phyloP scores from a whole-genome alignment of 2,113 vertebrate genomes.

The Semnornis frantzii region DNA sequence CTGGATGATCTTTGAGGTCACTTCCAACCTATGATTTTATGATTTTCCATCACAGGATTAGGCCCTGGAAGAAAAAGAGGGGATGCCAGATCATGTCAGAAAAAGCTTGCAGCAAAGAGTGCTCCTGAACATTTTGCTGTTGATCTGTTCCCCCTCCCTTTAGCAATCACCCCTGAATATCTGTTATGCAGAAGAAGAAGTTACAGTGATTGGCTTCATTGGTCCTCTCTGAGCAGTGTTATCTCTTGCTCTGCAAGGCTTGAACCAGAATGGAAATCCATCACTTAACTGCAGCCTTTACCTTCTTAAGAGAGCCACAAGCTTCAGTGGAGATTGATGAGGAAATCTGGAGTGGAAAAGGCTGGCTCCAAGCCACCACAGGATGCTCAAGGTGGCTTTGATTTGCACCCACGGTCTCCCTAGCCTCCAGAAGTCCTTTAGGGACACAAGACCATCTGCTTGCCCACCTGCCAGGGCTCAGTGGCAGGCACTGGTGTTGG shows the following conservation, averaged over 20 bases:
- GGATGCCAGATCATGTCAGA: not conserved
- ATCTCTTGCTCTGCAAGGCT: not conserved
- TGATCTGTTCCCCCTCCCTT: not conserved
- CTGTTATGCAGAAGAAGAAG: not conserved
- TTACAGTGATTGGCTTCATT: not conserved
- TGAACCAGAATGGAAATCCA: not conserved
- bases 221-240: not conserved
- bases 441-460: not conserved
- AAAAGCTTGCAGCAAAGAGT: not conserved
- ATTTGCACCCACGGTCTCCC: not conserved
- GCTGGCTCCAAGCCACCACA: not conserved
- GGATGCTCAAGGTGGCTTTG: not conserved
- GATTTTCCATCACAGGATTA: not conserved
- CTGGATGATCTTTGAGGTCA: no score
- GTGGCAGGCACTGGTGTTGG: fast-evolving
- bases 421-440: not conserved
- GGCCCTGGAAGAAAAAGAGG: not conserved
- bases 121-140: not conserved
- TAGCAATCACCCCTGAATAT: not conserved
- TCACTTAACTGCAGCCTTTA: not conserved
- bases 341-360: not conserved
- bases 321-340: not conserved
- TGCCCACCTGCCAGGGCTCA: not conserved
- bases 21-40: no score
- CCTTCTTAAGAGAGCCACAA: not conserved